A percentile compares a stretch with the other conserved stretches of the same genome.
Evolutionary conservation across 2,888 invertebrate species (phyloP).

Genomic region (Ariolimax columbianus): DNA sequence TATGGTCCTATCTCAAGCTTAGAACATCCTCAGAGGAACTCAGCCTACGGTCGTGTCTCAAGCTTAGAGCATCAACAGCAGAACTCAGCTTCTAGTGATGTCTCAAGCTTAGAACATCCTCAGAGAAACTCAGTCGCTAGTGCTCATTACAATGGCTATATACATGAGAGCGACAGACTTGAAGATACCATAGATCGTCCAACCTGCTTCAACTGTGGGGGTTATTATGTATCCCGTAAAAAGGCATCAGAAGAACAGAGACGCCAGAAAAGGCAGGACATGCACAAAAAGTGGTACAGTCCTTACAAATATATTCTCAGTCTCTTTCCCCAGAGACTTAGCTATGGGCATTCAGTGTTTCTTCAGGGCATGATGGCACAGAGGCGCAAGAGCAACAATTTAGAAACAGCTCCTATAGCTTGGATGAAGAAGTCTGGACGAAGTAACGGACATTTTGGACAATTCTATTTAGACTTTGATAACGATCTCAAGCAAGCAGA

Average conservation of each 20-base stretch:
- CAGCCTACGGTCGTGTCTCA: too few species aligned
- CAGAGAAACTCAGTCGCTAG: background rate
- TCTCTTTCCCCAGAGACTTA: background rate
- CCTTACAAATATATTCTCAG: slow-evolving; percentile 12
- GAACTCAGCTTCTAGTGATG: too few species aligned
- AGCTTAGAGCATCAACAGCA: too few species aligned
- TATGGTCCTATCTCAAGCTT: too few species aligned
- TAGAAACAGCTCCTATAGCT: background rate
- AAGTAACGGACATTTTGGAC: background rate
- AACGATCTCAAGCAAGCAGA: background rate
- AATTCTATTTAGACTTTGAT: background rate
- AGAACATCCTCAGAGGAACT: too few species aligned
- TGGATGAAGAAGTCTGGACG: background rate
- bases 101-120: background rate
- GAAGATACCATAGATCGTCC: background rate
- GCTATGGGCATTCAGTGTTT: background rate
- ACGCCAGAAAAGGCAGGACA: background rate
- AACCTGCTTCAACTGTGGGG: background rate
- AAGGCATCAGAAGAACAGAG: background rate
- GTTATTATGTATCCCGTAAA: background rate
- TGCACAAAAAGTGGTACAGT: background rate
- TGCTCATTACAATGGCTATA: background rate
- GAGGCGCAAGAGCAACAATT: background rate
- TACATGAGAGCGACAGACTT: background rate
- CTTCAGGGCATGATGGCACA: background rate